Evolutionary conservation across 2,888 invertebrate genomes (phyloP).

Genomic region (Flabesymbios commensalis): DNA sequence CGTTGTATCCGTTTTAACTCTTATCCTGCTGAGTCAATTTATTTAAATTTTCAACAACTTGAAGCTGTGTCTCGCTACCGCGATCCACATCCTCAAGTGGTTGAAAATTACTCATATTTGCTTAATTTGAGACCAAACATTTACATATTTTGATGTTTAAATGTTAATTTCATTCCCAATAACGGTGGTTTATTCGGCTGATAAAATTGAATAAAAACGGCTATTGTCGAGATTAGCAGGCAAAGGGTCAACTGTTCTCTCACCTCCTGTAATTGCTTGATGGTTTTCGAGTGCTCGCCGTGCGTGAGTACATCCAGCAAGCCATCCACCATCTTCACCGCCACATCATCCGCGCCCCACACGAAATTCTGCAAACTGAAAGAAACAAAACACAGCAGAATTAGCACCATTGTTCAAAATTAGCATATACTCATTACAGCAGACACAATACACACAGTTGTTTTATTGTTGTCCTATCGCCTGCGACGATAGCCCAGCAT

Average conservation of each 20-base stretch:
- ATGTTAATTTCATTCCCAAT: too few relatives aligned
- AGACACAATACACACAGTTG: background rate
- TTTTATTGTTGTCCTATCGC: background rate
- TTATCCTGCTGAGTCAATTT: too few relatives aligned
- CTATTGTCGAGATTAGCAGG: too few relatives aligned
- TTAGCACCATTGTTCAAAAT: background rate
- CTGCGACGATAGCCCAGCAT: background rate
- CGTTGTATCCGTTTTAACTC: too few relatives aligned
- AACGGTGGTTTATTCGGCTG: too few relatives aligned
- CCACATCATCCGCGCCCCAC: conserved; percentile 75
- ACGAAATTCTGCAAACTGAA: conserved; percentile 76
- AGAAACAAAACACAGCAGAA: background rate
- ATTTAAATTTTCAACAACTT: too few relatives aligned
- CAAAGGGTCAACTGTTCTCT: background rate
- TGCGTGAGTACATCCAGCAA: conserved; percentile 80
- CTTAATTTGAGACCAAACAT: too few relatives aligned
- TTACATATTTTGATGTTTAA: too few relatives aligned
- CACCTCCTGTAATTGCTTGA: background rate
- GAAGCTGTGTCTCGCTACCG: too few relatives aligned
- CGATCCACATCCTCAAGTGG: too few relatives aligned
- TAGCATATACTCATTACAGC: background rate
- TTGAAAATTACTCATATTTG: too few relatives aligned
- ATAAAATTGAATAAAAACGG: too few relatives aligned
- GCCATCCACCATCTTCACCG: conserved; percentile 77
- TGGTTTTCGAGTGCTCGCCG: conserved; percentile 79